A percentile compares a stretch with the other conserved stretches of the same genome.
These are phyloP conservation scores for Eurytoma adleriae DNA, from an alignment of 2,888 invertebrate genomes.

Conservation along the genomic window DNA sequence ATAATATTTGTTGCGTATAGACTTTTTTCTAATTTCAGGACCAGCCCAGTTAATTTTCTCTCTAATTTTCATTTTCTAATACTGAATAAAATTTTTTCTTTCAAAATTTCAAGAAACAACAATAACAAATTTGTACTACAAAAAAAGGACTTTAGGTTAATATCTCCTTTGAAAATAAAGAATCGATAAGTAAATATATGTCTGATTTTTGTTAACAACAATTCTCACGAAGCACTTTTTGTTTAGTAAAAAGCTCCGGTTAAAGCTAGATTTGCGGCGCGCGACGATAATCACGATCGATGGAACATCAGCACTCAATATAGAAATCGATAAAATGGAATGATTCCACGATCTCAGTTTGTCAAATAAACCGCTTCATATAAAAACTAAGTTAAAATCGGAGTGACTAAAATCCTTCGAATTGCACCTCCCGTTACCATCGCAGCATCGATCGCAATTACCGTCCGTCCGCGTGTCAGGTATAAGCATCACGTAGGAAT, in stretches of 20 bases:
- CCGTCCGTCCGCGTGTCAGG: slow-evolving; percentile 12
- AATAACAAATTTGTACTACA: slow-evolving; percentile 56
- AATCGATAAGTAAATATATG: slow-evolving; percentile 28
- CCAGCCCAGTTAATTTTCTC: slow-evolving; percentile 53
- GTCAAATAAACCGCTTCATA: too few relatives aligned
- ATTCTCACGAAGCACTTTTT: slow-evolving; percentile 21
- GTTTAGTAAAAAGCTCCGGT: slow-evolving; percentile 22
- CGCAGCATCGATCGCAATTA: slow-evolving; percentile 34
- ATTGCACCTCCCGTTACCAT: too few relatives aligned
- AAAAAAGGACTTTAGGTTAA: slow-evolving; percentile 46
- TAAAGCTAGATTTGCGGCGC: slow-evolving; percentile 33
- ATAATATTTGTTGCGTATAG: slow-evolving; percentile 46
- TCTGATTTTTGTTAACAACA: slow-evolving; percentile 45
- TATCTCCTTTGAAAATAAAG: slow-evolving; percentile 21
- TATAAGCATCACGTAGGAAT: slow-evolving; percentile 34
- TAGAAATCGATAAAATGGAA: slow-evolving; percentile 9
- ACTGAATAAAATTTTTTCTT: slow-evolving; percentile 47
- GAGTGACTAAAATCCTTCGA: not conserved
- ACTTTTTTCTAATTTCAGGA: slow-evolving; percentile 45
- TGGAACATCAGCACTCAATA: not conserved
- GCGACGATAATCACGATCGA: slow-evolving; percentile 44
- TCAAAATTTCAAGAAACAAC: slow-evolving; percentile 45
- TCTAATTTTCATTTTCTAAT: slow-evolving; percentile 44
- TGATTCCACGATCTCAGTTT: not conserved
- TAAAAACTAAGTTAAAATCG: too few relatives aligned